phyloP scores from a whole-genome alignment of 1,140 invertebrate species.

The Lepidotrigona ventralis region DNA sequence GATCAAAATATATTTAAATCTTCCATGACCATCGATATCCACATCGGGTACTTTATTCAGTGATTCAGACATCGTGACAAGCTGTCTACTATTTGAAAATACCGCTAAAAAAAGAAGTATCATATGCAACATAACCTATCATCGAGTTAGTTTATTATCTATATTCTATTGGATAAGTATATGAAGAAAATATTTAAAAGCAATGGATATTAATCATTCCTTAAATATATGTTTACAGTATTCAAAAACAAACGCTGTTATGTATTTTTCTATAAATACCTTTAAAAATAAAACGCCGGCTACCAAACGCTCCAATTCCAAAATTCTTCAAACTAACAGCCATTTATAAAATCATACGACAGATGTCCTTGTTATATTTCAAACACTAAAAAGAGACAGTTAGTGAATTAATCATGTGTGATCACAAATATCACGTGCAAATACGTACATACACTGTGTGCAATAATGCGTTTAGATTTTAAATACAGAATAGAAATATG shows the following conservation, averaged over 20 bases:
- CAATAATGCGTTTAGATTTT: neutral
- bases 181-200: neutral
- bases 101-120: conserved; percentile 41
- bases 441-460: neutral
- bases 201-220: neutral
- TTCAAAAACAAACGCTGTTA: neutral
- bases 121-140: conserved; percentile 37
- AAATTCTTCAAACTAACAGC: conserved; percentile 20
- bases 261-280: conserved; percentile 42
- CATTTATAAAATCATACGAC: neutral
- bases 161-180: neutral
- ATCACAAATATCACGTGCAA: too few species aligned
- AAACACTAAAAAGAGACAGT: neutral
- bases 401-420: too few species aligned
- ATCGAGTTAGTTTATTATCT: neutral
- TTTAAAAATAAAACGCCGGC: conserved; percentile 14
- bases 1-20: conserved; percentile 94
- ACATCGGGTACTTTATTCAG: conserved; percentile 85
- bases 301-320: neutral
- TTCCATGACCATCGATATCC: conserved; percentile 89
- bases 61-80: conserved; percentile 69
- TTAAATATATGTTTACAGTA: neutral
- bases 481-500: neutral
- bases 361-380: neutral
- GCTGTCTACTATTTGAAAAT: conserved; percentile 8